Evolutionary conservation across 2,888 invertebrate genomes (phyloP).

Genomic region (Drosophila engyochracea): DNA sequence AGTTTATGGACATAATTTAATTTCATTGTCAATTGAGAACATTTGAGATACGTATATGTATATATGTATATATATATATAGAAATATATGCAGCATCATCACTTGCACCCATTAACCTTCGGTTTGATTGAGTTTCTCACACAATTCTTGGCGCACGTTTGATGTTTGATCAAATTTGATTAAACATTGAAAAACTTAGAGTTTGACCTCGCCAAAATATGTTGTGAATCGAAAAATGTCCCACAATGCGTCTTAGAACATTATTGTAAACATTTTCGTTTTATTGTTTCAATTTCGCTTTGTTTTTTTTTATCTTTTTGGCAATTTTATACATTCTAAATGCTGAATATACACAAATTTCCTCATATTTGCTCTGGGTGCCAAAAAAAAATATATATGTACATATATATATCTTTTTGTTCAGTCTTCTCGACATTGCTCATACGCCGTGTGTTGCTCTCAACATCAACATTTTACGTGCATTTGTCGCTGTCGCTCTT

Average conservation of each 20-base stretch:
- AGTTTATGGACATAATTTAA: constrained; percentile 17
- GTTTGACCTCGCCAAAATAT: constrained; percentile 15
- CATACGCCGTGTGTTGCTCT: constrained; percentile 48
- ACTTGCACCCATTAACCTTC: constrained; percentile 60
- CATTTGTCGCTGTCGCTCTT: constrained; percentile 56
- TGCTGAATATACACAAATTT: constrained; percentile 38
- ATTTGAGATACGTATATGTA: neutral
- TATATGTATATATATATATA: neutral
- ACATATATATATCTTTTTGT: neutral
- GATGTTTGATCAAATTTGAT: constrained; percentile 33
- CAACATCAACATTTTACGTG: constrained; percentile 22
- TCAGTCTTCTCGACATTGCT: constrained; percentile 36
- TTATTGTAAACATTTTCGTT: constrained; percentile 8
- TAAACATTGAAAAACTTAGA: constrained; percentile 2
- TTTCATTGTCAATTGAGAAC: constrained; percentile 39
- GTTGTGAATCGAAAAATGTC: neutral
- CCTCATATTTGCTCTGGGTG: constrained; percentile 39
- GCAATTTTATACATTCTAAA: constrained; percentile 15
- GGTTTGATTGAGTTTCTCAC: constrained; percentile 19
- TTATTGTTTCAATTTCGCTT: constrained; percentile 16
- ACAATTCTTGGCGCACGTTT: constrained; percentile 24
- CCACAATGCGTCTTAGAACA: constrained; percentile 7
- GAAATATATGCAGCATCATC: constrained; percentile 8
- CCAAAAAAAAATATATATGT: constrained; percentile 15
- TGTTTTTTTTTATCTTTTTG: constrained; percentile 4